phyloP scores from a whole-genome alignment of 2,797 vertebrate genomes.

The Paguma larvata region DNA sequence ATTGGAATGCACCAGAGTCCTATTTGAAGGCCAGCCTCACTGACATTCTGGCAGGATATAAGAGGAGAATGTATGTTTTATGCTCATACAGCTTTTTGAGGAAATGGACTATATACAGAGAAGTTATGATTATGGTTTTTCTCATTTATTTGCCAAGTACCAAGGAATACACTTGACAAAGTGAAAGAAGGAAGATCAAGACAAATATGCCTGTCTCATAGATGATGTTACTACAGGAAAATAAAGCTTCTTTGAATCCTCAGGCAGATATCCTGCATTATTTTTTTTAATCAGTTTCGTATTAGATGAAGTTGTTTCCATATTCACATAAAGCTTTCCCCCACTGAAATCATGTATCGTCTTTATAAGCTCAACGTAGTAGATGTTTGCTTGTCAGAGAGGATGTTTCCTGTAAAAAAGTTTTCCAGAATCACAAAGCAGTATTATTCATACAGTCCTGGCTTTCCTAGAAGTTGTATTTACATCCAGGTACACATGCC shows the following conservation, averaged over 20 bases:
- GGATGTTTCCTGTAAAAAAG: neutral
- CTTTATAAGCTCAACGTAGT: slow-evolving; percentile 4
- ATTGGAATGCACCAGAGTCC: neutral
- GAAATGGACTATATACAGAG: neutral
- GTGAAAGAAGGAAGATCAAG: neutral
- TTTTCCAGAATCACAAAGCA: neutral
- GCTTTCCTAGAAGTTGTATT: slow-evolving; percentile 29
- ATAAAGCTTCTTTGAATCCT: neutral
- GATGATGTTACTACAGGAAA: neutral
- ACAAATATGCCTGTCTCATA: neutral
- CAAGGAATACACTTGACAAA: slow-evolving; percentile 18
- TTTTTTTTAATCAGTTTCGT: neutral
- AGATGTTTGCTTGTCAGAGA: neutral
- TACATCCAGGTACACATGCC: neutral
- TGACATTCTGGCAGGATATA: neutral
- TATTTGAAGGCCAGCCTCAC: neutral
- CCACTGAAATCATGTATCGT: neutral
- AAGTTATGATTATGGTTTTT: slow-evolving; percentile 11
- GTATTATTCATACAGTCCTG: neutral
- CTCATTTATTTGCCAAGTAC: slow-evolving; percentile 18
- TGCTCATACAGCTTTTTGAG: neutral
- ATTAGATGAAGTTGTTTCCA: neutral
- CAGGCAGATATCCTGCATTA: neutral
- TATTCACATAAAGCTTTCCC: neutral
- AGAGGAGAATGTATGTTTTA: neutral